These are phyloP conservation scores for Athalia cordata DNA, from an alignment of 2,888 invertebrate species.

Conservation along the genomic window DNA sequence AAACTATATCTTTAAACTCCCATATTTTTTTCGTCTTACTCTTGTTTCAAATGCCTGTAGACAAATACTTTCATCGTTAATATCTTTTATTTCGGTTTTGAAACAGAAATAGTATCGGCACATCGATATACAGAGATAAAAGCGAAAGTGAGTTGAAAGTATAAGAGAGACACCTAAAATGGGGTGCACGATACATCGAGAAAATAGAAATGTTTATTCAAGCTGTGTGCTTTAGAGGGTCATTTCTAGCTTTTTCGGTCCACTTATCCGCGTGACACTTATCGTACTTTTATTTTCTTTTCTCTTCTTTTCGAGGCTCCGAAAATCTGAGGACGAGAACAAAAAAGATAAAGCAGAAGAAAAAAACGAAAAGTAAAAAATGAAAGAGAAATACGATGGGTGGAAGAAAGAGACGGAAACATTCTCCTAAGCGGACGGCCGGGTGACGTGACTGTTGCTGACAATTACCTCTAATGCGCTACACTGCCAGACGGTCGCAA, in stretches of 20 bases:
- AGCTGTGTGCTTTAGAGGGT: background rate
- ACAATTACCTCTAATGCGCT: slow-evolving; percentile 58
- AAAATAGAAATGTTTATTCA: too few relatives aligned
- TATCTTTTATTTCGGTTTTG: slow-evolving; percentile 17
- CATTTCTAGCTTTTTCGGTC: background rate
- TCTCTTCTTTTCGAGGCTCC: background rate
- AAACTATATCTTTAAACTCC: background rate
- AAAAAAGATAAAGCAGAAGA: background rate
- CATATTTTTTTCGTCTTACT: slow-evolving; percentile 5
- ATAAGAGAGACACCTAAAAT: too few relatives aligned
- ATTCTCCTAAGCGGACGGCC: slow-evolving; percentile 37
- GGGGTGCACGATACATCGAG: too few relatives aligned
- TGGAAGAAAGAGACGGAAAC: slow-evolving; percentile 45
- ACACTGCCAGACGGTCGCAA: slow-evolving; percentile 34
- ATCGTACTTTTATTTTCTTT: background rate
- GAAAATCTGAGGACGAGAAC: background rate
- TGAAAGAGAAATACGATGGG: slow-evolving; percentile 28
- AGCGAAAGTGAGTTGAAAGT: background rate
- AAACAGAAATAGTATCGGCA: slow-evolving; percentile 3
- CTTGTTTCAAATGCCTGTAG: background rate
- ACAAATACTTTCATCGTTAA: slow-evolving; percentile 4
- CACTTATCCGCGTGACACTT: slow-evolving; percentile 3
- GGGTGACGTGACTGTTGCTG: slow-evolving; percentile 55
- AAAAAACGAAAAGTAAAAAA: background rate
- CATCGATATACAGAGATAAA: background rate